phyloP scores from a whole-genome alignment of 1,140 invertebrate genomes.

The Cherax quadricarinatus region DNA sequence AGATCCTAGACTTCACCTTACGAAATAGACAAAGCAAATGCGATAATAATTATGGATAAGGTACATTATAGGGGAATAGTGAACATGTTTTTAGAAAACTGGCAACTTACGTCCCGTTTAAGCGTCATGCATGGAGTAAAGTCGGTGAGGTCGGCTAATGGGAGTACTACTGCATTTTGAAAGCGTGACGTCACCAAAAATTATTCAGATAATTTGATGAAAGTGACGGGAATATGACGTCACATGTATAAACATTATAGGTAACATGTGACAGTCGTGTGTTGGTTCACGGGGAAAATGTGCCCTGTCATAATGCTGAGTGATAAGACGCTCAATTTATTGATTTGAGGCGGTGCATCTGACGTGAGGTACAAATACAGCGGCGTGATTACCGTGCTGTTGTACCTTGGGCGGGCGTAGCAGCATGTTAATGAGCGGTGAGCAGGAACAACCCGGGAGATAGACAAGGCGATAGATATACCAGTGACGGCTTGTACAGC shows the following conservation, averaged over 20 bases:
- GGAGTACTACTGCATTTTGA: background rate
- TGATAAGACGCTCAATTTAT: too few relatives aligned
- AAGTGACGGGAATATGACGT: background rate
- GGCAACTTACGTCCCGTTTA: too few relatives aligned
- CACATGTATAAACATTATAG: background rate
- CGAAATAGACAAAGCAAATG: too few relatives aligned
- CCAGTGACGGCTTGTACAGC: background rate
- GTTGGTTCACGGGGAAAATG: too few relatives aligned
- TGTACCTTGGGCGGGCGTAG: background rate
- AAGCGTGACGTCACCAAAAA: background rate
- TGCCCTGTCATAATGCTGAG: too few relatives aligned
- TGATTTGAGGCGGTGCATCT: background rate
- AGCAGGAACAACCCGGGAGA: background rate
- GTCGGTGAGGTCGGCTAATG: too few relatives aligned
- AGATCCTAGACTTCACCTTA: too few relatives aligned
- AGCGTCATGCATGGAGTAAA: too few relatives aligned
- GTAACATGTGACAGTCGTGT: too few relatives aligned
- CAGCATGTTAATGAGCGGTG: background rate
- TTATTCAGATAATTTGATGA: background rate
- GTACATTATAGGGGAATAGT: too few relatives aligned
- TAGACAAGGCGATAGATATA: background rate
- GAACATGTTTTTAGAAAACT: too few relatives aligned
- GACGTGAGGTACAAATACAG: background rate
- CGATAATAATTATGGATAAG: too few relatives aligned
- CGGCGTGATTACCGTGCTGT: background rate